Evolutionary conservation across 1,140 invertebrate genomes (phyloP).

Genomic region (Harpegnathos saltator): DNA sequence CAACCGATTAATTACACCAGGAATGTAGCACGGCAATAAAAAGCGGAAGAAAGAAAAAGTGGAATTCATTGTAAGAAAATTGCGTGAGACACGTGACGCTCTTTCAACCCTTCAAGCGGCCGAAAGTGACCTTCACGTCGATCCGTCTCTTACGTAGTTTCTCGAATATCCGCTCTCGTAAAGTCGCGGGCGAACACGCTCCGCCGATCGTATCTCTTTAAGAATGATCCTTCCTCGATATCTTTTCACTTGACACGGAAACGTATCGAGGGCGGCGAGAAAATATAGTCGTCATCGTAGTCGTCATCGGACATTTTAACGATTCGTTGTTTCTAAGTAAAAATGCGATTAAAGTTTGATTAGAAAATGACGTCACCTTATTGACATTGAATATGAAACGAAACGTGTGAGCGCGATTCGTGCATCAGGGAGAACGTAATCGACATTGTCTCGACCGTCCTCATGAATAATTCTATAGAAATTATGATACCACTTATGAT

Average conservation of each 20-base stretch:
- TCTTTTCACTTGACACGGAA: slow-evolving; percentile 13
- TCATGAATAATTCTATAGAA: too few relatives aligned
- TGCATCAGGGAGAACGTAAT: too few relatives aligned
- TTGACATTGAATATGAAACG: too few relatives aligned
- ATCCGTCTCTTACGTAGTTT: not conserved
- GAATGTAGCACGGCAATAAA: too few relatives aligned
- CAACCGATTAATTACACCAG: not conserved
- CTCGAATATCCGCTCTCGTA: not conserved
- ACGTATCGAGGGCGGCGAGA: not conserved
- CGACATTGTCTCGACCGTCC: too few relatives aligned
- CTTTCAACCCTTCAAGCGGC: not conserved
- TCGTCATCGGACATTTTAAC: not conserved
- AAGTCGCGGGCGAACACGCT: slow-evolving; percentile 6
- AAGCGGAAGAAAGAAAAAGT: not conserved
- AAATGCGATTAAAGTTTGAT: slow-evolving; percentile 6
- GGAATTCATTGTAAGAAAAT: not conserved
- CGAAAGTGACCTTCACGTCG: slow-evolving; percentile 33
- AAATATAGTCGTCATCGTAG: not conserved
- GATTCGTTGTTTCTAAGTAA: slow-evolving; percentile 1
- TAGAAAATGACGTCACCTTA: not conserved
- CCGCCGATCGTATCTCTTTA: slow-evolving; percentile 15
- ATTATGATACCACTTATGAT: too few relatives aligned
- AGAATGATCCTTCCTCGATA: slow-evolving; percentile 17
- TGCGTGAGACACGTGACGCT: not conserved
- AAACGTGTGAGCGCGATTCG: too few relatives aligned